Evolutionary conservation across 1,140 invertebrate species (phyloP).

Genomic region (Eulimnadia texana): DNA sequence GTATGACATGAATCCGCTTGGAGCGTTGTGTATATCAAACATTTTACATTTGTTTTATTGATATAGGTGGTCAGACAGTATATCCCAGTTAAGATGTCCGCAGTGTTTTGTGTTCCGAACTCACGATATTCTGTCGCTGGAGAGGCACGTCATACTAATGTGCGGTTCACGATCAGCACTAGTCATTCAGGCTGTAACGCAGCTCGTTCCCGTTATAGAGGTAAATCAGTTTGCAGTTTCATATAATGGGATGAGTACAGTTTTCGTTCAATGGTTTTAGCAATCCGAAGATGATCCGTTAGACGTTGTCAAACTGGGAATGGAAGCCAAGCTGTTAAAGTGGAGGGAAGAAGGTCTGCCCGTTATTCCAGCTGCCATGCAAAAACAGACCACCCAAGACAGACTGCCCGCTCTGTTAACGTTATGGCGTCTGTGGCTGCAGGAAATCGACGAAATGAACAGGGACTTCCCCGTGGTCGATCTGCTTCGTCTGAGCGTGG

Average conservation of each 20-base stretch:
- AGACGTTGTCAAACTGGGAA: slow-evolving; percentile 1
- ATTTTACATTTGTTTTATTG: not conserved
- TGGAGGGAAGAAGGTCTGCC: slow-evolving; percentile 8
- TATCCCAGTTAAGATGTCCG: slow-evolving; percentile 1
- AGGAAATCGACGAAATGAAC: not conserved
- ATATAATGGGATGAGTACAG: not conserved
- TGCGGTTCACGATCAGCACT: not conserved
- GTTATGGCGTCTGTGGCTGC: slow-evolving; percentile 5
- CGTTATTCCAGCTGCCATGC: not conserved
- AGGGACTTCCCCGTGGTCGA: not conserved
- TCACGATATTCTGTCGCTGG: not conserved
- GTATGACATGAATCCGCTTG: no score
- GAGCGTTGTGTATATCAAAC: no score
- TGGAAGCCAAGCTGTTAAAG: slow-evolving; percentile 4
- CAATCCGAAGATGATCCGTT: not conserved
- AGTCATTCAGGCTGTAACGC: not conserved
- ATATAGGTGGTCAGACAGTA: slow-evolving; percentile 3
- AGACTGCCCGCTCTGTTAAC: not conserved
- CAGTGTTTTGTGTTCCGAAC: slow-evolving; percentile 1
- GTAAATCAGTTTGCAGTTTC: not conserved
- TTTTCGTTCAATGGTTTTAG: not conserved
- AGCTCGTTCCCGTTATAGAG: not conserved
- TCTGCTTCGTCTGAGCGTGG: not conserved
- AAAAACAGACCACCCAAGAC: not conserved
- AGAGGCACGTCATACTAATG: not conserved